Conservation (phyloP, 2,797 vertebrate species). For the Muraenolepis orangiensis region DNA sequence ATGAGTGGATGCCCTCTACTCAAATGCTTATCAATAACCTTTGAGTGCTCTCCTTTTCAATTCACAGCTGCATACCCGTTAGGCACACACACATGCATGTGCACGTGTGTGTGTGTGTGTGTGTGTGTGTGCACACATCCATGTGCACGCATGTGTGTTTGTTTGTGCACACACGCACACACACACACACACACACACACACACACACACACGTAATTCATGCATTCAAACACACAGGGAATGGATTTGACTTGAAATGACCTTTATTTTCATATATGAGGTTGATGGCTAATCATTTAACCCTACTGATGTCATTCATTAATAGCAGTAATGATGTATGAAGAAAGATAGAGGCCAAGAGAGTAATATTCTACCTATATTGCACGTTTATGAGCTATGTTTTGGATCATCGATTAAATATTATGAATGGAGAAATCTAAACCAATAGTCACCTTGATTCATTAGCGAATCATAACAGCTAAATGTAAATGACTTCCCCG, state of each 20-base stretch:
- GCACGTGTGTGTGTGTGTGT: background rate
- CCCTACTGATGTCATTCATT: too few species aligned
- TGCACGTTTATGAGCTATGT: too few species aligned
- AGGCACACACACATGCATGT: constrained; percentile 51
- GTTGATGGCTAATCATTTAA: too few species aligned
- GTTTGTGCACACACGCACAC: constrained; percentile 4
- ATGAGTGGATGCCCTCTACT: constrained; percentile 73
- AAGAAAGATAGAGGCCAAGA: too few species aligned
- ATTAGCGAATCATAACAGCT: too few species aligned
- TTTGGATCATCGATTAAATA: too few species aligned
- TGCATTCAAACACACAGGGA: background rate
- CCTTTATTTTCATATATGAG: too few species aligned
- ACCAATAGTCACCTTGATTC: too few species aligned
- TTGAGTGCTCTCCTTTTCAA: constrained; percentile 73
- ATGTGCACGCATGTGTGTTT: background rate
- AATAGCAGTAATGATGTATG: too few species aligned
- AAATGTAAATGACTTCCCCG: too few species aligned
- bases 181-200: background rate
- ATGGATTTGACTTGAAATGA: background rate
- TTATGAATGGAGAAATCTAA: too few species aligned
- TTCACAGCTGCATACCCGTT: constrained; percentile 59
- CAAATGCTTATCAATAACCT: constrained; percentile 81
- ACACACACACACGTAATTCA: background rate
- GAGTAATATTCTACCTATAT: too few species aligned
- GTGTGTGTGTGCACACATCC: constrained; percentile 12